Conservation (phyloP, 1,140 invertebrate genomes). For the Bombus sibiricus region DNA sequence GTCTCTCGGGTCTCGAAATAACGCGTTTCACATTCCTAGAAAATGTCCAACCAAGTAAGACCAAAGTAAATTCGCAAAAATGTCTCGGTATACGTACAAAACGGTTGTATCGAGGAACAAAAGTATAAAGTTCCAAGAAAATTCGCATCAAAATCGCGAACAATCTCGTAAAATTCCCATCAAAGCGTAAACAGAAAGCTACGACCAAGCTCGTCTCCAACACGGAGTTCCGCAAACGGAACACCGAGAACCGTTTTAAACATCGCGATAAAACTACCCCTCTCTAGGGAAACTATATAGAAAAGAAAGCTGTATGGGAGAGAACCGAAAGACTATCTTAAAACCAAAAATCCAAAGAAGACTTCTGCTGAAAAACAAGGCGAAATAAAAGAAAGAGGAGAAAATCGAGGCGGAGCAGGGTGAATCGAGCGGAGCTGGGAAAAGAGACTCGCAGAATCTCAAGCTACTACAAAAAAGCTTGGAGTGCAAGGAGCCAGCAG, state of each 20-base stretch:
- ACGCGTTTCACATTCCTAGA: not conserved
- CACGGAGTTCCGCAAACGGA: not conserved
- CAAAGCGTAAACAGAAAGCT: not conserved
- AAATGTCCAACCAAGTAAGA: not conserved
- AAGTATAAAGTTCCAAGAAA: not conserved
- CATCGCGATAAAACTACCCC: not conserved
- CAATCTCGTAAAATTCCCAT: not conserved
- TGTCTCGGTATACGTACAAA: too few relatives aligned
- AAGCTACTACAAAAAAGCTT: not conserved
- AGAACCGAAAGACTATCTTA: not conserved
- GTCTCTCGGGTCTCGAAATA: not conserved
- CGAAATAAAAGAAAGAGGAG: not conserved
- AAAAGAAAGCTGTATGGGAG: not conserved
- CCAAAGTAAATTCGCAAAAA: not conserved
- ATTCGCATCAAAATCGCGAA: not conserved
- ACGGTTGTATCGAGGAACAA: not conserved
- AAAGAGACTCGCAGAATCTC: conserved; percentile 1
- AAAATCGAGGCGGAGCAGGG: not conserved
- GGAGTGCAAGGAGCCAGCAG: not conserved
- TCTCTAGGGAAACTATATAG: not conserved
- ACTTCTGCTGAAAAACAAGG: not conserved
- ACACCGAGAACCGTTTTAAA: not conserved
- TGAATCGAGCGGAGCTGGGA: not conserved
- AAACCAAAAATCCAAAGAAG: not conserved
- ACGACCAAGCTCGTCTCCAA: too few relatives aligned